Evolutionary conservation across 2,797 vertebrate genomes (phyloP), one percentile per base, ranked within the genome.

Genomic region (Enteromius treurensis): DNA sequence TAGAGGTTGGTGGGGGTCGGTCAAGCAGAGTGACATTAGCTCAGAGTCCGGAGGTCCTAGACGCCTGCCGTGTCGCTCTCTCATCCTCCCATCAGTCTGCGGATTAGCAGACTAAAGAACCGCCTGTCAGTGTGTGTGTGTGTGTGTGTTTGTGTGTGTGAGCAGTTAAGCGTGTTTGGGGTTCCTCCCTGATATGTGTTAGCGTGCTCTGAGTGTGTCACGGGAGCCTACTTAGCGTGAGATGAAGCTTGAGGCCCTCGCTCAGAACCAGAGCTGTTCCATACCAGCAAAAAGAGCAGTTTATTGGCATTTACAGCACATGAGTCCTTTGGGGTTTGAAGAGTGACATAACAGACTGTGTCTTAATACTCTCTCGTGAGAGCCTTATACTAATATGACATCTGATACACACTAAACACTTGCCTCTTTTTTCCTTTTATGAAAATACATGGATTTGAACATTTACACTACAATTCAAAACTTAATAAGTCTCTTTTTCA

Each of bases 161-260:
- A 88, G 89, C 87, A 82, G 89, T 90, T 91, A 87, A 88, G 90
- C 86, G 82, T 88, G 89, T 93, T 90, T 88, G 88, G 87, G 89
- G 73, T 69, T 77, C 64, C 70, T 76, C 81, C 49, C 81, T 60
- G 49, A 83, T 58, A 32, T 26, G n/a, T 15, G 60, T 75, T 82
- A 71, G 79, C 15, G 10, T 51, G 47, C 42, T 82, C 45, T 58
- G 3, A 14, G 68, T 53, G 74, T 65, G 70, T 81, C 60, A 75
- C 10, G 15, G 58, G 21, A 74, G 80, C 42, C 53, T 19, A 14
- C 29, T 74, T 76, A 19, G 71, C 34, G 64, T 82, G 60, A 76
- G 71, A 67, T 47, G 21, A 34, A 32, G 29, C 42, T 23, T 73
- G 29, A 81, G 29, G 42, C 21, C 26, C 29, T 3, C 14, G 32